Conservation (phyloP, 1,140 invertebrate species). For the Drosophila busckii region DNA sequence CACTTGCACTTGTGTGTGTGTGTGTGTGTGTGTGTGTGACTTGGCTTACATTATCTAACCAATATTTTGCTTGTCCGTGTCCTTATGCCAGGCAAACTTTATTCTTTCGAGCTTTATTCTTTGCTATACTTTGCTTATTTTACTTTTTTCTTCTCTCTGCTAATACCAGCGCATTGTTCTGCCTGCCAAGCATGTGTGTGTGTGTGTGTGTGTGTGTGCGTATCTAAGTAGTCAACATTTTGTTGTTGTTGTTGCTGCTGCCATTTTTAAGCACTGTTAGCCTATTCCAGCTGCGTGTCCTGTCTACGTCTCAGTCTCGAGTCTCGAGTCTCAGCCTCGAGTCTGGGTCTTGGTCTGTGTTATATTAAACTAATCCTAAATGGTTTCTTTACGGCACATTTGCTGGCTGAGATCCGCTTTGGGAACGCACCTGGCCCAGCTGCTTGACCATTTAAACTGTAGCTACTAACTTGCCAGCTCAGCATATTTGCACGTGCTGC, state of each 20-base stretch:
- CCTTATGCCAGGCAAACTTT: constrained; percentile 39
- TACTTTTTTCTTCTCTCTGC: constrained; percentile 8
- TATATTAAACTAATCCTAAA: constrained; percentile 79
- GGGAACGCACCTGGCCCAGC: too few relatives aligned
- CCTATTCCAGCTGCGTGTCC: constrained; percentile 72
- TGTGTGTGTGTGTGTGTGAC: not conserved
- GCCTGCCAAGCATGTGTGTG: constrained; percentile 3
- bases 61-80: constrained; percentile 64
- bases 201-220: constrained; percentile 21
- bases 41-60: constrained; percentile 66
- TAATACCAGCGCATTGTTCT: constrained; percentile 44
- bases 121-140: constrained; percentile 17
- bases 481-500: constrained; percentile 39
- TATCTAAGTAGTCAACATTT: constrained; percentile 61
- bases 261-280: constrained; percentile 77
- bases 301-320: not conserved
- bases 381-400: constrained; percentile 78
- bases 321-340: not conserved
- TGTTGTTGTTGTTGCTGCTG: constrained; percentile 50
- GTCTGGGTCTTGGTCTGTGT: constrained; percentile 40
- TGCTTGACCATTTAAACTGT: too few relatives aligned
- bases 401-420: too few relatives aligned
- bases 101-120: constrained; percentile 24
- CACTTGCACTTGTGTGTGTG: not conserved
- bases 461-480: constrained; percentile 27